These are phyloP conservation scores for Mactromeris polynyma DNA, from an alignment of 2,888 invertebrate species.

Conservation along the genomic window DNA sequence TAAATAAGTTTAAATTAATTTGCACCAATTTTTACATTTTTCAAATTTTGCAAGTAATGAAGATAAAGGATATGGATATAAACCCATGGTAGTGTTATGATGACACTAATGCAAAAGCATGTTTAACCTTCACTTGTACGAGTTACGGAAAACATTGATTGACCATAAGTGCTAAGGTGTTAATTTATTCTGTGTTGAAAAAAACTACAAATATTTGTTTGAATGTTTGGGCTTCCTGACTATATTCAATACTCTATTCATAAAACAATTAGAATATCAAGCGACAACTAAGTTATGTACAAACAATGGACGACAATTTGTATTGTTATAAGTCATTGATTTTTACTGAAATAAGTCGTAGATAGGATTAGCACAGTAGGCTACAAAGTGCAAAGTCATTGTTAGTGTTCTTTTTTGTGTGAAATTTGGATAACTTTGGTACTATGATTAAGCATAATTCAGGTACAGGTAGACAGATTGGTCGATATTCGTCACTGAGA, in stretches of 20 bases:
- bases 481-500: background rate
- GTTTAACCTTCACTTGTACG: background rate
- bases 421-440: background rate
- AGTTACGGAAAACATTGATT: background rate
- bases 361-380: background rate
- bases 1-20: too few relatives aligned
- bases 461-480: background rate
- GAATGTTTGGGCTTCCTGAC: background rate
- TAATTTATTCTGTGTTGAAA: background rate
- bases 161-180: background rate
- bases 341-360: constrained; percentile 12
- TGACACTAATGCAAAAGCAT: background rate
- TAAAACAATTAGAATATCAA: background rate
- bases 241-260: background rate
- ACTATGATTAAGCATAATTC: background rate
- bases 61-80: too few relatives aligned
- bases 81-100: too few relatives aligned
- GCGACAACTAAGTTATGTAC: background rate
- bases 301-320: background rate
- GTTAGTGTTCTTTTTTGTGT: background rate
- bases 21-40: too few relatives aligned
- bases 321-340: background rate
- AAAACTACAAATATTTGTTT: constrained; percentile 1
- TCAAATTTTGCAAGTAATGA: too few relatives aligned
- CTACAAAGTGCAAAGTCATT: background rate